A percentile compares a stretch with the other conserved stretches of the same genome.
These are phyloP conservation scores for Stichopus horrens DNA, from an alignment of 53 echinoderm and acorn worm species.

Conservation along the genomic window DNA sequence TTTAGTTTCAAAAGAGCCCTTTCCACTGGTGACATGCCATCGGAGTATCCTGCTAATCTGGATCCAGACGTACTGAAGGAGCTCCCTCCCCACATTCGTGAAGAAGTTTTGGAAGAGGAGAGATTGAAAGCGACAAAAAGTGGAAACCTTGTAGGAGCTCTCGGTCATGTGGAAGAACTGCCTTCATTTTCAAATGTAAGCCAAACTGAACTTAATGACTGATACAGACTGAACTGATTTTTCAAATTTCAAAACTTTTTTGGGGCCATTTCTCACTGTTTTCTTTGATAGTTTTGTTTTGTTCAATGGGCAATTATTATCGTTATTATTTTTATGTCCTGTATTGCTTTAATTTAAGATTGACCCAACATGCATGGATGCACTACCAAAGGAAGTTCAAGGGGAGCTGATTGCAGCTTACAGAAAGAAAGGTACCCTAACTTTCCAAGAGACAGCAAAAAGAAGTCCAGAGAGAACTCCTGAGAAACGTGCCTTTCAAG, in stretches of 20 bases:
- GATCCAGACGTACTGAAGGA: conserved; percentile 68
- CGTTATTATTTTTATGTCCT: too few species aligned
- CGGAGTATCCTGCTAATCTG: conserved; percentile 20
- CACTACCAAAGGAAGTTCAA: conserved; percentile 79
- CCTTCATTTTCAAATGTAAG: conserved; percentile 84
- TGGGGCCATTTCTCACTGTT: too few species aligned
- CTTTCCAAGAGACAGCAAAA: conserved; percentile 1
- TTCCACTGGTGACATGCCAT: neutral
- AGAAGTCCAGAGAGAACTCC: neutral
- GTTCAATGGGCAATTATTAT: too few species aligned
- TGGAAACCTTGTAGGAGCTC: conserved; percentile 3
- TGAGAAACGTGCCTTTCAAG: neutral
- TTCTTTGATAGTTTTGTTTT: too few species aligned
- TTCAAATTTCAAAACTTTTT: too few species aligned
- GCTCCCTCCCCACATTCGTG: conserved; percentile 67
- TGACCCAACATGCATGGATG: conserved; percentile 84
- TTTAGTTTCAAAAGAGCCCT: neutral
- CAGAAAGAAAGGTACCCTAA: conserved; percentile 30
- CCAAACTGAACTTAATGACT: too few species aligned
- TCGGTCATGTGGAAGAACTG: conserved; percentile 64
- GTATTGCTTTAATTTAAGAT: conserved; percentile 48
- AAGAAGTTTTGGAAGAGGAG: conserved; percentile 59
- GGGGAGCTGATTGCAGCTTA: conserved; percentile 75
- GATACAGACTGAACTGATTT: too few species aligned
- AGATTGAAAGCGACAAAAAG: conserved; percentile 7